Evolutionary conservation across 2,888 invertebrate species (phyloP).

Genomic region (Callyntrura sp.): DNA sequence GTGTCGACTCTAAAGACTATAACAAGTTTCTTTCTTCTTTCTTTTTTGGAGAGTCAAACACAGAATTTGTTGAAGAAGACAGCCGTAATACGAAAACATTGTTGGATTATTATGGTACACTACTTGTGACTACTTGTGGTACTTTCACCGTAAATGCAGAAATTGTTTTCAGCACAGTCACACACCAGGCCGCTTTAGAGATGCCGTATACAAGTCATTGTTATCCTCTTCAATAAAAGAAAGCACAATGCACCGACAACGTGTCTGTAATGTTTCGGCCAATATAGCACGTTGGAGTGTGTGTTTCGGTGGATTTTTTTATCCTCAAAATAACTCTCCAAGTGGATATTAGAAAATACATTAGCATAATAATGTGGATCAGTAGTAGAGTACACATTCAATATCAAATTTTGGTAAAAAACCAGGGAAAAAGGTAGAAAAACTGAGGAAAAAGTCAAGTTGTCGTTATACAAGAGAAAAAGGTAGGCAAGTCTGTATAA

Average conservation of each 20-base stretch:
- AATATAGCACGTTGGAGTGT: background rate
- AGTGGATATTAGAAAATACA: constrained; percentile 31
- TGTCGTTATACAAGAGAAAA: no score
- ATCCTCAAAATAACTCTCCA: constrained; percentile 6
- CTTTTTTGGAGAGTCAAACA: background rate
- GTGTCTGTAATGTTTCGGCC: background rate
- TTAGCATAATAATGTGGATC: constrained; percentile 53
- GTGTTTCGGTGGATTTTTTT: background rate
- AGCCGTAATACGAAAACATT: constrained; percentile 27
- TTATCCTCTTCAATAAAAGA: constrained; percentile 13
- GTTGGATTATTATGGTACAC: constrained; percentile 25
- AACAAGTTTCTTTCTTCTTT: constrained; percentile 30
- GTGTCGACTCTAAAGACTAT: constrained; percentile 30
- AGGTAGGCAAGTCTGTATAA: background rate
- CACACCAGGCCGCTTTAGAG: background rate
- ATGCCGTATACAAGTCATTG: background rate
- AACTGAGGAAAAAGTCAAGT: background rate
- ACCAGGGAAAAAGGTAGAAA: background rate
- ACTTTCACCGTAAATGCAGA: constrained; percentile 14
- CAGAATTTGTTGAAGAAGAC: background rate
- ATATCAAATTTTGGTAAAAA: constrained; percentile 12
- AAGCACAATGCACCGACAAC: background rate
- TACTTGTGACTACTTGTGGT: background rate
- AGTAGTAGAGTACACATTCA: constrained; percentile 7
- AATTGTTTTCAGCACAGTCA: background rate